A percentile compares a stretch with the other conserved stretches of the same genome.
These are phyloP conservation scores for Pheosia gnoma DNA, from an alignment of 2,888 invertebrate genomes.

Conservation along the genomic window DNA sequence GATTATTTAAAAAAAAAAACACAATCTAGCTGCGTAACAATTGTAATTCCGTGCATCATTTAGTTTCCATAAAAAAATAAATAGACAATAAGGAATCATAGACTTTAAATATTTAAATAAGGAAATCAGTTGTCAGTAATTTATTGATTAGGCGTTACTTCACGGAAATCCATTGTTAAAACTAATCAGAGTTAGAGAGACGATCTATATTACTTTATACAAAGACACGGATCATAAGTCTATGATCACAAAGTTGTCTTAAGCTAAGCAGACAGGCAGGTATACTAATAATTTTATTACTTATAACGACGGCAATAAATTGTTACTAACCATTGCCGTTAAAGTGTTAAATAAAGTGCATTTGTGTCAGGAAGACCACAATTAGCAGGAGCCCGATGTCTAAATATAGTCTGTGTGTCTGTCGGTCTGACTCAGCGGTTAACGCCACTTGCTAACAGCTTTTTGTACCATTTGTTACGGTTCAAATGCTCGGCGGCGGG, in stretches of 20 bases:
- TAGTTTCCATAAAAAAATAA: constrained; percentile 7
- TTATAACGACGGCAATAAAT: too few species aligned
- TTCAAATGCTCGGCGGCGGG: constrained; percentile 12
- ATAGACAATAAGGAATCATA: constrained; percentile 7
- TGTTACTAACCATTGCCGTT: too few species aligned
- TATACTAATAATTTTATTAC: too few species aligned
- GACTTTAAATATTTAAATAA: constrained; percentile 7
- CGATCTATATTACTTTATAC: too few species aligned
- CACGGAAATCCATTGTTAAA: constrained; percentile 2
- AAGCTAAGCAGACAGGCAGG: too few species aligned
- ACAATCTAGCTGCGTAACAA: background rate
- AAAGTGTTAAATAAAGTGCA: constrained; percentile 18
- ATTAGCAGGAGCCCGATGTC: constrained; percentile 25
- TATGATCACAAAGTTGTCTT: too few species aligned
- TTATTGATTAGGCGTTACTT: background rate
- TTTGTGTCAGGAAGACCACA: constrained; percentile 43
- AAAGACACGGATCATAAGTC: too few species aligned
- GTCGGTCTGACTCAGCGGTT: constrained; percentile 49
- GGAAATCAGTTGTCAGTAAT: constrained; percentile 10
- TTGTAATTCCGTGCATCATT: background rate
- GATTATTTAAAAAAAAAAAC: constrained; percentile 6
- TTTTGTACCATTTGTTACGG: constrained; percentile 27
- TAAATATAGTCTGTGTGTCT: constrained; percentile 49
- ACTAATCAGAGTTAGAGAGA: background rate
- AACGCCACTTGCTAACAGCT: constrained; percentile 28